Percentiles rank a stretch among this genome's conserved stretches.
These are phyloP conservation scores for Psettodes erumei DNA, from an alignment of 2,113 vertebrate species.

Conservation along the genomic window DNA sequence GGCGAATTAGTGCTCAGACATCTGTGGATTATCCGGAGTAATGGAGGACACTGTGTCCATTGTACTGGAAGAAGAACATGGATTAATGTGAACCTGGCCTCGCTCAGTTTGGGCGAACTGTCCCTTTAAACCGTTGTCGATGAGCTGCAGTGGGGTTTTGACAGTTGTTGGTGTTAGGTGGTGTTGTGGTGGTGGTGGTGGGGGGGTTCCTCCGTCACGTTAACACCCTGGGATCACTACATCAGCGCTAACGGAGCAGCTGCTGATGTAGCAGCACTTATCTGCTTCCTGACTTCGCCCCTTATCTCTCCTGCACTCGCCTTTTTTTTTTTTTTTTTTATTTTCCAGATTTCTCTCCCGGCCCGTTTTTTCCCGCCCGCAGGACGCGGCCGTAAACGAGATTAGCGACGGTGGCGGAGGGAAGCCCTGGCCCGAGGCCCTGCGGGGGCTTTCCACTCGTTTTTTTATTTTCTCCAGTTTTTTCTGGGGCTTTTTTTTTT, in stretches of 20 bases:
- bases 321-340: background rate
- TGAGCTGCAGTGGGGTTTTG: too few species aligned
- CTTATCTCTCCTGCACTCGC: conserved; percentile 38
- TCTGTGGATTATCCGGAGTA: too few species aligned
- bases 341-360: conserved; percentile 46
- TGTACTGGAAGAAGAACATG: too few species aligned
- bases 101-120: too few species aligned
- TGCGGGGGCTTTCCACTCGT: conserved; percentile 12
- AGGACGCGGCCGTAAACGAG: conserved; percentile 68
- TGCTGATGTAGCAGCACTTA: conserved; percentile 39
- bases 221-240: conserved; percentile 28
- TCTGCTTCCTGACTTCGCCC: conserved; percentile 45
- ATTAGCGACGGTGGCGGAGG: conserved; percentile 72
- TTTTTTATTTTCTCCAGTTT: too few species aligned
- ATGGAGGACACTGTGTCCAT: too few species aligned
- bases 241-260: conserved; percentile 41
- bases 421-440: conserved; percentile 72
- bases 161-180: too few species aligned
- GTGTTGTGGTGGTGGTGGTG: too few species aligned
- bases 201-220: conserved; percentile 21
- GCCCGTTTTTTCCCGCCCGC: conserved; percentile 27
- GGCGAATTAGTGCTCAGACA: too few species aligned
- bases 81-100: too few species aligned
- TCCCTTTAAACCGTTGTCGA: too few species aligned
- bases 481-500: too few species aligned